These are phyloP conservation scores for Clavelina lepadiformis DNA, from an alignment of 23 tunicate genomes.

Conservation along the genomic window DNA sequence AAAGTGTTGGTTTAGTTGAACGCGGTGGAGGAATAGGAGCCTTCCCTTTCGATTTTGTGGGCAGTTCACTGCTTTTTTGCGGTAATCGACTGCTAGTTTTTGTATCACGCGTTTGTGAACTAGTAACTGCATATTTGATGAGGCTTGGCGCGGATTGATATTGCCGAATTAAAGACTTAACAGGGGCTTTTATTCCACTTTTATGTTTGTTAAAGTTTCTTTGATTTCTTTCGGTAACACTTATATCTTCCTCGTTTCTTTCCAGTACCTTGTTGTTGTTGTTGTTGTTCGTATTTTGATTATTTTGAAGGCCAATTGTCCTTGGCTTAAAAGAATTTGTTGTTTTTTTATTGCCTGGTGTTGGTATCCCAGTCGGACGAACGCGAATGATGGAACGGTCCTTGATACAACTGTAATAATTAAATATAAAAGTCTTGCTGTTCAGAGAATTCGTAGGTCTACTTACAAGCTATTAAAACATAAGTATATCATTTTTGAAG, in stretches of 20 bases:
- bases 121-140: conserved; percentile 1
- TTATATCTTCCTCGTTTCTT: not conserved
- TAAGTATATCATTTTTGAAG: too few species aligned
- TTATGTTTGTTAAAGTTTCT: conserved; percentile 22
- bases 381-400: conserved; percentile 58
- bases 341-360: conserved; percentile 65
- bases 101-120: not conserved
- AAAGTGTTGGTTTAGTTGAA: conserved; percentile 10
- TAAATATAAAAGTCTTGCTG: too few species aligned
- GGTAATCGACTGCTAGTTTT: conserved; percentile 9
- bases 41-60: conserved; percentile 1
- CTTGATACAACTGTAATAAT: conserved; percentile 49
- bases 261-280: conserved; percentile 11
- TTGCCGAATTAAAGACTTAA: conserved; percentile 40
- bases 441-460: too few species aligned
- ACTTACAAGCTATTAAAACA: too few species aligned
- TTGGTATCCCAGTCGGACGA: conserved; percentile 74
- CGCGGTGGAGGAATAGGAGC: conserved; percentile 32
- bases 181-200: conserved; percentile 51
- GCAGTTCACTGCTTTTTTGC: not conserved
- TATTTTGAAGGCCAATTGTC: not conserved
- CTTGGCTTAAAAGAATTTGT: conserved; percentile 11
- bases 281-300: conserved; percentile 4
- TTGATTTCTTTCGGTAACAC: conserved; percentile 42
- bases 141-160: conserved; percentile 21